Base-by-base conservation (phyloP, 2,888 invertebrate species). In the Hymenopus coronatus region DNA sequence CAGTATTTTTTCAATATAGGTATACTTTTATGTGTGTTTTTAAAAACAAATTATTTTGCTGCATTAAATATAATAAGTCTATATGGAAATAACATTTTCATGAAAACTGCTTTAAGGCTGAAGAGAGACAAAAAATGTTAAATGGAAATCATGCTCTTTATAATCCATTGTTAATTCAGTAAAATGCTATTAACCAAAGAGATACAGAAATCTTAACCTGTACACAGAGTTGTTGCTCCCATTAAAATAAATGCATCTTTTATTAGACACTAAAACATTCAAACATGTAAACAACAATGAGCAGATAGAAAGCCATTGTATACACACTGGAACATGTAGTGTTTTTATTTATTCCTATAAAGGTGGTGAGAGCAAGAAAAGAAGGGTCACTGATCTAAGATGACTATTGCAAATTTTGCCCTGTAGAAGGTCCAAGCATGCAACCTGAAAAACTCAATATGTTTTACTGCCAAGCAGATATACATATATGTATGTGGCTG, bases 211-310 rank as follows among this genome's bases (percentile, higher is more conserved):
- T 70, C 20, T 70, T 70, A 70, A 70, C 20, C 20, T 70, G 54
- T 70, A 70, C 20, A 27, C 27, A 81, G 91, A 91, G 94, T 94
- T 94, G 94, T 94, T 94, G 94, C 94, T 94, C 94, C 94, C 94
- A 94, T 94, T 92, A 92, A 91, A 92, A 91, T n/a, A 92, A 87
- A 90, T 82, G 54, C 54, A 70, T 70, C 20, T 70, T 89, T 84
- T 90, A 83, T 85, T 86, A 82, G 14, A 86, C 40, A n/a, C 40
- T 40, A 27, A 40, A 85, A 40, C 87, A 87, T 82, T 30, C 27
- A 87, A 25, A 81, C 82, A 87, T 28, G 82, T 27, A 46, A n/a
- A 87, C 33, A 33, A 85, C 33, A 85, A 33, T 28, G 54, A n/a
- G 87, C 82, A 82, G 28, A n/a, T 82, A 87, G 70, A 87, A 87